Base-by-base conservation (phyloP, 2,888 invertebrate species). In the Conus canariensis region DNA sequence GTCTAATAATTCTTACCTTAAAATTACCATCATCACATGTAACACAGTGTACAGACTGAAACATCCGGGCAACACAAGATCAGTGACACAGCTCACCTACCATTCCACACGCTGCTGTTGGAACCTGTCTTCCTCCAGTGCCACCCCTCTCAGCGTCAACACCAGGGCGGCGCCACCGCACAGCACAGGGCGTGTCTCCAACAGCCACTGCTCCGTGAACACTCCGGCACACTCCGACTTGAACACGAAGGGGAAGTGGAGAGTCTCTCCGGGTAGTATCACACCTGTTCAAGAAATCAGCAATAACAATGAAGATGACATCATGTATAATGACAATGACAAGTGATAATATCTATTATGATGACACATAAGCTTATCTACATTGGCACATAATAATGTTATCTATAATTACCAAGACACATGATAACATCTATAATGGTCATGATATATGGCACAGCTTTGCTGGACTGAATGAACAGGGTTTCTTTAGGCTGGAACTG, bases 141-240 rank as follows among this genome's bases (percentile, higher is more conserved):
- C 95, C n/a, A 96, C 94, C 0, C 96, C 96, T 70, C 96, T 92
- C 87, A 96, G 93, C 8, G 96, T 96, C 9, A 96, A 95, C 45
- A 96, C 90, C 82, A 96, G 93, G 16, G 95, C 93, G 5, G 96
- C 95, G 0, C 96, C 96, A 70, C 96, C 95, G 92, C 95, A 95
- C 14, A 96, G 92, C 1, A 94, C 94, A 9, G 96, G 96, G 14
- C 94, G 92, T 0, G 96, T 96, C 92, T 95, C 94, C 91, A 96
- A 94, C 93, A 94, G 93, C 96, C 96, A 96, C 92, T 95, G 96
- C 90, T 96, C 96, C 8, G 94, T 93, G 93, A 95, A 96, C 12
- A 96, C 95, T 0, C 96, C 96, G 70, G 96, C 94, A 90, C 95
- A 95, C 9, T 94, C 95, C 8, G 96, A 96, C 91, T 96, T 96